phyloP scores from a whole-genome alignment of 2,797 vertebrate species.

The Adelosebastes latens region DNA sequence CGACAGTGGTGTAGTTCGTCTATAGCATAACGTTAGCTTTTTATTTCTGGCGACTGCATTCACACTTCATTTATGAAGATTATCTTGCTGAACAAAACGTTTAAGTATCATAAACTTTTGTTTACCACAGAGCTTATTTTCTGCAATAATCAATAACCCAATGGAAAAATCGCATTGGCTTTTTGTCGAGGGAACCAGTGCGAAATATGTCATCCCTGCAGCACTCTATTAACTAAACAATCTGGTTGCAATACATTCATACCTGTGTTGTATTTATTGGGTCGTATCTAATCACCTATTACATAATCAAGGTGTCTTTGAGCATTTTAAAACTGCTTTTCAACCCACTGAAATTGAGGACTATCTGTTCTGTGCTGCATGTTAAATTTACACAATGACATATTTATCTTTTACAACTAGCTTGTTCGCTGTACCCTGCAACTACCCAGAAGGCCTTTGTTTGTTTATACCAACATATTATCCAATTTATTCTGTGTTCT shows the following conservation, averaged over 20 bases:
- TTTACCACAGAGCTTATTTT: too few relatives aligned
- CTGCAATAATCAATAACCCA: neutral
- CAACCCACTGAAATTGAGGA: neutral
- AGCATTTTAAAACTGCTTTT: neutral
- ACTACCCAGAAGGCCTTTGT: constrained; percentile 15
- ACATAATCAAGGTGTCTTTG: neutral
- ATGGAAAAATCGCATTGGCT: too few relatives aligned
- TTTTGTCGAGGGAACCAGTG: too few relatives aligned
- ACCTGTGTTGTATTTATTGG: neutral
- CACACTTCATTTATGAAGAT: too few relatives aligned
- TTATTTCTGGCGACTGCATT: too few relatives aligned
- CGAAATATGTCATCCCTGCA: too few relatives aligned
- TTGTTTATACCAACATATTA: constrained; percentile 19
- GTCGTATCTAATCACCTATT: neutral
- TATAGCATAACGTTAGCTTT: too few relatives aligned
- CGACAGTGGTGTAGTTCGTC: too few relatives aligned
- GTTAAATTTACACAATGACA: neutral
- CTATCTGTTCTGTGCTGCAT: neutral
- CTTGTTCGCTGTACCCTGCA: constrained; percentile 13
- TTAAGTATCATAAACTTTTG: too few relatives aligned
- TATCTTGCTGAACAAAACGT: too few relatives aligned
- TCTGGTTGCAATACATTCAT: neutral
- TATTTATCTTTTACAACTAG: constrained; percentile 13
- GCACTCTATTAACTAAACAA: neutral
- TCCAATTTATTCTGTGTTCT: constrained; percentile 25